phyloP scores from a whole-genome alignment of 2,888 invertebrate genomes.

The Drosophila mimetica region DNA sequence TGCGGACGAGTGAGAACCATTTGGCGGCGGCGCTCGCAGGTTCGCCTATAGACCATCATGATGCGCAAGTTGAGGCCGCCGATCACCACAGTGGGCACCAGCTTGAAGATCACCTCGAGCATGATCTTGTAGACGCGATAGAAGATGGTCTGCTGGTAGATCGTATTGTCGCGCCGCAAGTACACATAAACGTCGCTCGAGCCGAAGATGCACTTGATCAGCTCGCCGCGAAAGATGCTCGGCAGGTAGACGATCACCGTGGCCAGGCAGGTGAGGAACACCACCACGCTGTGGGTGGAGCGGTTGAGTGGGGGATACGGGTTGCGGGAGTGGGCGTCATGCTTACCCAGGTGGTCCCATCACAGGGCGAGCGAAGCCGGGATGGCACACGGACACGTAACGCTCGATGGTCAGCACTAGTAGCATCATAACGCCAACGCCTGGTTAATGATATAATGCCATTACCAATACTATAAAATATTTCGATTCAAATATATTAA shows the following conservation, averaged over 20 bases:
- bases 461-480: too few relatives aligned
- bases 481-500: too few relatives aligned
- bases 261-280: constrained; percentile 87
- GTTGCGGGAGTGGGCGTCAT: too few relatives aligned
- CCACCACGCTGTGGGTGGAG: constrained; percentile 85
- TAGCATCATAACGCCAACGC: constrained; percentile 91
- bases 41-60: constrained; percentile 88
- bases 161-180: constrained; percentile 86
- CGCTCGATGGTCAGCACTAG: constrained; percentile 90
- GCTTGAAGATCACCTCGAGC: constrained; percentile 88
- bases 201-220: constrained; percentile 86
- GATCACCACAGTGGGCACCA: constrained; percentile 88
- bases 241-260: constrained; percentile 89
- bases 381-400: constrained; percentile 90
- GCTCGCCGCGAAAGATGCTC: constrained; percentile 87
- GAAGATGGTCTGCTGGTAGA: constrained; percentile 85
- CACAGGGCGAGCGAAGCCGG: constrained; percentile 88
- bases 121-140: constrained; percentile 87
- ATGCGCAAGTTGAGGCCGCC: constrained; percentile 88
- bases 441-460: too few relatives aligned
- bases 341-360: constrained; percentile 87
- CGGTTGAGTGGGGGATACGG: background rate
- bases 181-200: constrained; percentile 86
- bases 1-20: constrained; percentile 87
- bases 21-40: constrained; percentile 87